phyloP scores from a whole-genome alignment of 92 coral and sea anemone species.

The Metridium senile region DNA sequence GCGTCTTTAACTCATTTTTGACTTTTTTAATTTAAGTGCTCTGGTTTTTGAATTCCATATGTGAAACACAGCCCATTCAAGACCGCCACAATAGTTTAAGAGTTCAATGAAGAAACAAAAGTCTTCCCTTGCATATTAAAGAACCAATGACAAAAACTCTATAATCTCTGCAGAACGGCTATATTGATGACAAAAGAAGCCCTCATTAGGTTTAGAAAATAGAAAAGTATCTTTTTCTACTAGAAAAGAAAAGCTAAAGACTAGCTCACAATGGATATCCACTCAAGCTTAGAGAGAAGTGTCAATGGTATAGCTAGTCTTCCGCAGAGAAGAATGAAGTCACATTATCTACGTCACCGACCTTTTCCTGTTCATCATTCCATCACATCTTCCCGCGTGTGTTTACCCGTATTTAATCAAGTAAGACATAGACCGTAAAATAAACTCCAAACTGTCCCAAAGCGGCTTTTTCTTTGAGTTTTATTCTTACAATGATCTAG shows the following conservation, averaged over 20 bases:
- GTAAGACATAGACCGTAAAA: conserved; percentile 19
- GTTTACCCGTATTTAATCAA: conserved; percentile 27
- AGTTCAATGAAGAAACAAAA: no score
- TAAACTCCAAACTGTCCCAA: conserved; percentile 20
- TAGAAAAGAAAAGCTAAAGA: not conserved
- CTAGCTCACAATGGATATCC: not conserved
- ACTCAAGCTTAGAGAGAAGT: not conserved
- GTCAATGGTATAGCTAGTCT: not conserved
- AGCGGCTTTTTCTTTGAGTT: conserved; percentile 13
- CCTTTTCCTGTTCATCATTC: conserved; percentile 8
- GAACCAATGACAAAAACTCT: not conserved
- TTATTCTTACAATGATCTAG: conserved; percentile 1
- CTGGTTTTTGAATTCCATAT: not conserved
- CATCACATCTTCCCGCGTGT: conserved; percentile 20
- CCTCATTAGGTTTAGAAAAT: not conserved
- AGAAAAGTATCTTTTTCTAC: not conserved
- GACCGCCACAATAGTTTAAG: no score
- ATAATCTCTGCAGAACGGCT: not conserved
- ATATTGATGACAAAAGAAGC: not conserved
- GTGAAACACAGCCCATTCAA: no score
- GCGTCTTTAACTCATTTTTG: not conserved
- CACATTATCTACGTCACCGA: conserved; percentile 18
- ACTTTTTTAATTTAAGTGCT: not conserved
- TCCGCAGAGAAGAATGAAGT: conserved; percentile 3
- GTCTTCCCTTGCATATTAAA: not conserved